Conservation (phyloP, 2,797 vertebrate species). For the Nyctibius grandis region DNA sequence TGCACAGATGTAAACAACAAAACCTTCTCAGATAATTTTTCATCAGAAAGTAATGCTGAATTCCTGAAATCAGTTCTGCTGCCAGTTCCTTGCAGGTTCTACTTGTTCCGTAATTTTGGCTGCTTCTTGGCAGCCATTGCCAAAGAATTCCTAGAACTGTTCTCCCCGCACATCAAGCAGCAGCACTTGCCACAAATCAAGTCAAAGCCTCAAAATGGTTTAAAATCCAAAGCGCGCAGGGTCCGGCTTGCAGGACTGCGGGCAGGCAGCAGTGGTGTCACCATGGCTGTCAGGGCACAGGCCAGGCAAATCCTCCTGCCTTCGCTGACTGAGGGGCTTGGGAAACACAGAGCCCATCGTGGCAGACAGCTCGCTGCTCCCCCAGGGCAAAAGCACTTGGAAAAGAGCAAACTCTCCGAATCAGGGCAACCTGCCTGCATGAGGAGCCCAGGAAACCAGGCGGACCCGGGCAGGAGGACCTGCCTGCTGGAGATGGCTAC, state of each 20-base stretch:
- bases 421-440: background rate
- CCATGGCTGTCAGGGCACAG: background rate
- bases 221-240: background rate
- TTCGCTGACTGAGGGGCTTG: background rate
- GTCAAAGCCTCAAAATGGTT: background rate
- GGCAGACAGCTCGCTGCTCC: background rate
- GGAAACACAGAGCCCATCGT: background rate
- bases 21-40: background rate
- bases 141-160: background rate
- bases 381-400: background rate
- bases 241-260: background rate
- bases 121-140: background rate
- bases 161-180: background rate
- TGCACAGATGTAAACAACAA: background rate
- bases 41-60: background rate
- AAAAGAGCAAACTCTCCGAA: background rate
- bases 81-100: background rate
- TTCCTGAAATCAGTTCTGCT: background rate
- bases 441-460: background rate
- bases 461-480: background rate
- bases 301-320: background rate
- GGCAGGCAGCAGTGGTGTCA: background rate
- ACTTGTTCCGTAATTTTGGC: background rate
- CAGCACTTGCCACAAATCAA: background rate
- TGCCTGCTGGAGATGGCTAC: background rate